Evolutionary conservation across 2,113 vertebrate species (phyloP).

Genomic region (Herpailurus yagouaroundi): DNA sequence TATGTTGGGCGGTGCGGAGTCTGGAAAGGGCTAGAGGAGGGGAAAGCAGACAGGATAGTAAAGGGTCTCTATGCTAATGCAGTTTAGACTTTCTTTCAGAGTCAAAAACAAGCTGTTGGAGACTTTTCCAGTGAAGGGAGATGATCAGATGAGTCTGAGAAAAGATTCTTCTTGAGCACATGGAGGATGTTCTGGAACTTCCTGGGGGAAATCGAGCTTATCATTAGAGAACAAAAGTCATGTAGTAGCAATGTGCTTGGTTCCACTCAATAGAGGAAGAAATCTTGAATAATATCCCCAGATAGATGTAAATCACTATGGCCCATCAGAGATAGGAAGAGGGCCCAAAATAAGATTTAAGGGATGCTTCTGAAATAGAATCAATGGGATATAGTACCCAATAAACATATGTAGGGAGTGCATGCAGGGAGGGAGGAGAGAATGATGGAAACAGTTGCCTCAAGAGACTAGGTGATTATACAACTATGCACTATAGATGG

Average conservation of each 20-base stretch:
- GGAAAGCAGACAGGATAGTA: not conserved
- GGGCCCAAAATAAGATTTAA: not conserved
- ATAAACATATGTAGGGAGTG: not conserved
- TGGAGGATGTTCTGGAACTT: not conserved
- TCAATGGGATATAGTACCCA: not conserved
- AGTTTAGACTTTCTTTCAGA: not conserved
- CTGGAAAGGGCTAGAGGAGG: not conserved
- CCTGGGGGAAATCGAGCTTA: not conserved
- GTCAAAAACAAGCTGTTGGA: not conserved
- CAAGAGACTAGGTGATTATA: not conserved
- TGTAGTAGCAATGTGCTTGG: not conserved
- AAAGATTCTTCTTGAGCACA: not conserved
- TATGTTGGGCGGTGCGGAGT: not conserved
- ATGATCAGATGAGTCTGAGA: not conserved
- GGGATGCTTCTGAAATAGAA: not conserved
- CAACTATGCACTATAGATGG: too few relatives aligned
- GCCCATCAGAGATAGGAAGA: not conserved
- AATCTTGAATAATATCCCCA: not conserved
- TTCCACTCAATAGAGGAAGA: not conserved
- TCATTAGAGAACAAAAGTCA: slow-evolving; percentile 26
- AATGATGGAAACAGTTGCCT: not conserved
- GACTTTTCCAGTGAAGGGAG: not conserved
- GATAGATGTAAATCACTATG: not conserved
- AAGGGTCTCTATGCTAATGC: not conserved
- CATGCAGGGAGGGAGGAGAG: not conserved